Conservation (phyloP, 2,113 vertebrate species). For the Candoia aspera region DNA sequence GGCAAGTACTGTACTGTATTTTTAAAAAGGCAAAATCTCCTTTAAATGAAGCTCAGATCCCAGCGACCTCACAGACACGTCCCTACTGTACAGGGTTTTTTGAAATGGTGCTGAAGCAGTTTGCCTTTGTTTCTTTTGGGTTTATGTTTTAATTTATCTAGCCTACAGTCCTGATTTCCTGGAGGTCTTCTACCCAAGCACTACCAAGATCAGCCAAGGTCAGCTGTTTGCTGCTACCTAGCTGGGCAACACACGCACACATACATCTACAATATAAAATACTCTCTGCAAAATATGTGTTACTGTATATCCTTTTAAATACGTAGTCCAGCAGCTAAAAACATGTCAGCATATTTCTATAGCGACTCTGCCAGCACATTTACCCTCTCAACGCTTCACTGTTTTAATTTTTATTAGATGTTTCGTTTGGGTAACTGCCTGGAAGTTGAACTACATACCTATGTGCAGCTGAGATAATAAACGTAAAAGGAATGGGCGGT, state of each 20-base stretch:
- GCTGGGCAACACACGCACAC: background rate
- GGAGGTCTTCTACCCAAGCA: background rate
- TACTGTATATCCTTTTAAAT: background rate
- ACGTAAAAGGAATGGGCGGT: background rate
- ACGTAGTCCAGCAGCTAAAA: background rate
- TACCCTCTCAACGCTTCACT: background rate
- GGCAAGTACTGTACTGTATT: background rate
- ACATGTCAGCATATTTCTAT: background rate
- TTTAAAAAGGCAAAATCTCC: background rate
- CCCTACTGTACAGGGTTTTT: background rate
- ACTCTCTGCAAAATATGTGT: background rate
- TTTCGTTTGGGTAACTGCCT: background rate
- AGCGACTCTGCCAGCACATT: background rate
- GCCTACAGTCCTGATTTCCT: background rate
- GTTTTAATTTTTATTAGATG: background rate
- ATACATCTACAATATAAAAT: background rate
- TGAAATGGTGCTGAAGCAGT: background rate
- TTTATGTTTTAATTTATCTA: background rate
- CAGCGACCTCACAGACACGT: background rate
- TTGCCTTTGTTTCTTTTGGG: background rate
- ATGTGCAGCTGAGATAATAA: background rate
- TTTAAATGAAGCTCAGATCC: background rate
- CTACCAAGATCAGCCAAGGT: background rate
- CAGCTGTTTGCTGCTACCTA: background rate
- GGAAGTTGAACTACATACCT: background rate